phyloP scores from a whole-genome alignment of 2,113 vertebrate genomes.

The Campylomormyrus tamandua region DNA sequence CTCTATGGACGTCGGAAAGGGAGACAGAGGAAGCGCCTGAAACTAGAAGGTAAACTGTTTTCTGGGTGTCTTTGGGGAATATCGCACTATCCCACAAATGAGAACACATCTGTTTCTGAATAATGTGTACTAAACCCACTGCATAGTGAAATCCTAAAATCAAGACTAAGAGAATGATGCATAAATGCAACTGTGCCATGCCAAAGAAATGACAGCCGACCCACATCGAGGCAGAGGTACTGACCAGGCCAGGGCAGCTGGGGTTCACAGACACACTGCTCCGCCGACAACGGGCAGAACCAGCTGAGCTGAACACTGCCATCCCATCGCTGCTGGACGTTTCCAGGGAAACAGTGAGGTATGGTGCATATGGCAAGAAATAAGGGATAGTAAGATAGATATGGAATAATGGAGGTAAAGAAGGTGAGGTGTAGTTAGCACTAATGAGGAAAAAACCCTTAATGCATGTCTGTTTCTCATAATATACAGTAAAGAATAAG shows the following conservation, averaged over 20 bases:
- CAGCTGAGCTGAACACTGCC: conserved; percentile 51
- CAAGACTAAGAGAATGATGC: neutral
- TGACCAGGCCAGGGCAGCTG: conserved; percentile 59
- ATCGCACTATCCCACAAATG: neutral
- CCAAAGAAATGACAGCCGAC: neutral
- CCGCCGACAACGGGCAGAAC: conserved; percentile 56
- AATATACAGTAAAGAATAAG: neutral
- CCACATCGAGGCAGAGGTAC: conserved; percentile 19
- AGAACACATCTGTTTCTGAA: neutral
- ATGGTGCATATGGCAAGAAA: neutral
- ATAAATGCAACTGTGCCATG: neutral
- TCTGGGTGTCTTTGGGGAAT: neutral
- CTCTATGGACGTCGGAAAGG: conserved; percentile 52
- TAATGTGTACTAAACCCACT: neutral
- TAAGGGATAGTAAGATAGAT: neutral
- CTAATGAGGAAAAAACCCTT: neutral
- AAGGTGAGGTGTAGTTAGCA: neutral
- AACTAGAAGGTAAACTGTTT: neutral
- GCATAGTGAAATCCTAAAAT: neutral
- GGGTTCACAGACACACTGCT: conserved; percentile 71
- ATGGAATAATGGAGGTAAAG: neutral
- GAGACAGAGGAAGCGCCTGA: conserved; percentile 54
- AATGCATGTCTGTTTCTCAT: neutral
- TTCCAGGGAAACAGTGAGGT: conserved; percentile 6
- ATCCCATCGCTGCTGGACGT: conserved; percentile 53